Base-by-base conservation (phyloP, 2,797 vertebrate species). In the Bradypodion pumilum region DNA sequence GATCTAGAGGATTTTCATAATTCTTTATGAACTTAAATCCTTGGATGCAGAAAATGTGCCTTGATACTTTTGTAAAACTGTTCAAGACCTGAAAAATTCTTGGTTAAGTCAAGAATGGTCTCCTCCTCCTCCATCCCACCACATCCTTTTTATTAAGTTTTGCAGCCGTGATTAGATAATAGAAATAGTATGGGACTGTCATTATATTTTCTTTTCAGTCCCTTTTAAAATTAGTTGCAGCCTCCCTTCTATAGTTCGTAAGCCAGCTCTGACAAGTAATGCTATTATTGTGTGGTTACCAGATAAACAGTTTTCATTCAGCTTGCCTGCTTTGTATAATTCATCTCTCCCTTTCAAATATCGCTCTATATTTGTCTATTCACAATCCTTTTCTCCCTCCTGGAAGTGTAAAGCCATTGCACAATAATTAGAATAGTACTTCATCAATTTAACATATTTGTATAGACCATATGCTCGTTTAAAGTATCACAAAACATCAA, bases 211-310 rank as follows among this genome's bases (percentile, higher is more conserved):
- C 94, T 93, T 91, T 91, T 89, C 93, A 92, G 81, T 81, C 93
- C 88, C 86, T 91, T 94, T 94, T 87, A 91, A 95, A 94, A 95
- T 95, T 93, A 92, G 92, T 94, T 93, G 92, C 93, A 93, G 94
- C 88, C 89, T 89, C 89, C 87, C 93, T 92, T 95, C 85, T 92
- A 91, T 89, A 90, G 91, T 75, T 82, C 89, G 91, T 87, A 86
- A 91, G 89, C 86, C 89, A 92, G 91, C 49, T 92, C 91, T 91
- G 90, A 92, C 92, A 93, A 94, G 93, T 94, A 95, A 96, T 94
- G 91, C 93, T 93, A 85, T 95, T 91, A 93, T 94, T 91, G 90
- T 89, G 92, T 85, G 88, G 91, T 83, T 94, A 92, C 88, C 91
- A 92, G 93, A 96, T 93, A 95, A 95, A 95, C 86, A 90, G n/a